Evolutionary conservation across 1,140 invertebrate genomes (phyloP), one percentile per base, ranked within the genome.

Genomic region (Lethrus apterus): DNA sequence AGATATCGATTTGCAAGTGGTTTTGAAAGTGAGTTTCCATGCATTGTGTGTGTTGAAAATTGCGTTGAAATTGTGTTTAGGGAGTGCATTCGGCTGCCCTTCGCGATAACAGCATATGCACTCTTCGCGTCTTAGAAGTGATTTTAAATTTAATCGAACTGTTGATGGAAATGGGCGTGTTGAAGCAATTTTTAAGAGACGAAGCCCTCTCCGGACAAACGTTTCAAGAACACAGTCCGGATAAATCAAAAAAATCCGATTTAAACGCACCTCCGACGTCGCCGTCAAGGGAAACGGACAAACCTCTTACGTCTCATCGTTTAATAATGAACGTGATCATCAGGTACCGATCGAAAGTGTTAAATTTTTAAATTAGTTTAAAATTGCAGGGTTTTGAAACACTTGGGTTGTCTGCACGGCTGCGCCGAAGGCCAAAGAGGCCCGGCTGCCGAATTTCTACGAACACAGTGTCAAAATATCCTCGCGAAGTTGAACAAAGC

Each of bases 351-450:
- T 20, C 23, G 14, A 33, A 1, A 1, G 17, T 33, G 32, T 2
- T 18, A 11, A 21, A 21, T 38, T 20, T 18, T 38, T 21, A n/a
- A 33, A 15, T 23, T 30, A 49, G 46, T 10, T 31, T 47, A 1
- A 41, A 23, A 32, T 46, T 57, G 60, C 58, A 89, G 89, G 55
- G 79, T 95, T n/a, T 73, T 90, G 44, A 83, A 82, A 53, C 86
- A 92, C 57, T 69, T 99, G 3, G 96, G 96, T 2, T 99, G 96
- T 68, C 86, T 86, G 1, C 86, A 96, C 60, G 88, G 87, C 3
- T 94, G 91, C 67, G 78, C 56, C 14, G 90, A 84, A 69, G 87
- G 80, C 13, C 81, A 78, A 60, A 76, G 90, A n/a, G 89, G 89
- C 9, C 84, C 87, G 1, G 88, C 89, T 32, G 88, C 88, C 0